phyloP scores from a whole-genome alignment of 1,140 invertebrate genomes.

The Radopholus similis region DNA sequence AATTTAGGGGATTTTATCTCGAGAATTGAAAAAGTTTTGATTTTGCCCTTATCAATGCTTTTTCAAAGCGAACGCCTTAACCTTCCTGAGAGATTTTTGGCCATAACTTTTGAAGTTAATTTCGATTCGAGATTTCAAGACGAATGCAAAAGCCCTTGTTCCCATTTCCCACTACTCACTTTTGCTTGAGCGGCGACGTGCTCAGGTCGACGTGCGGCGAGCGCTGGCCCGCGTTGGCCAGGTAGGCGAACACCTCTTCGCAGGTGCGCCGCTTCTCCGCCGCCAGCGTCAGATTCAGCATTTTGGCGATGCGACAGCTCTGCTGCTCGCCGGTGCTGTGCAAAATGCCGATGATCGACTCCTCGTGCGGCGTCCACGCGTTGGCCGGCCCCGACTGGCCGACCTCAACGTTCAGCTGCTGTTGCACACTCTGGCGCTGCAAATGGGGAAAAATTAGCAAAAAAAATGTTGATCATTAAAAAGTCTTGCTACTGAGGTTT shows the following conservation, averaged over 20 bases:
- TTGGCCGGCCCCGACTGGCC: background rate
- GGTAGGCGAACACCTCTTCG: constrained; percentile 41
- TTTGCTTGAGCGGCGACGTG: constrained; percentile 28
- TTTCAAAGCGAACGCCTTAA: too few species aligned
- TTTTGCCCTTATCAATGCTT: background rate
- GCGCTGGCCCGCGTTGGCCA: constrained; percentile 19
- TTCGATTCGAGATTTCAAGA: too few species aligned
- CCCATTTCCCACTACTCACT: too few species aligned
- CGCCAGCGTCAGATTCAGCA: constrained; percentile 22
- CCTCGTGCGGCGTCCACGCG: constrained; percentile 37
- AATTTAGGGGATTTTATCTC: too few species aligned
- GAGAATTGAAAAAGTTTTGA: too few species aligned
- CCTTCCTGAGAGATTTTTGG: too few species aligned
- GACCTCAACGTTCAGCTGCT: background rate
- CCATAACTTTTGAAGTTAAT: too few species aligned
- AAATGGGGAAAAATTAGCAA: background rate
- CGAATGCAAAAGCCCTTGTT: too few species aligned
- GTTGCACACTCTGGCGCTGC: too few species aligned
- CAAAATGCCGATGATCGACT: constrained; percentile 34
- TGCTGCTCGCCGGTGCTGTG: constrained; percentile 25
- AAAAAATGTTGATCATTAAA: background rate
- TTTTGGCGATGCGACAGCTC: constrained; percentile 34
- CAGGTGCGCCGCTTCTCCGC: constrained; percentile 22
- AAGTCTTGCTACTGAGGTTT: too few species aligned
- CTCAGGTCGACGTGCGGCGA: constrained; percentile 33